A percentile compares a stretch with the other conserved stretches of the same genome.
Conservation (phyloP, 2,113 vertebrate genomes). For the Silurus meridionalis region DNA sequence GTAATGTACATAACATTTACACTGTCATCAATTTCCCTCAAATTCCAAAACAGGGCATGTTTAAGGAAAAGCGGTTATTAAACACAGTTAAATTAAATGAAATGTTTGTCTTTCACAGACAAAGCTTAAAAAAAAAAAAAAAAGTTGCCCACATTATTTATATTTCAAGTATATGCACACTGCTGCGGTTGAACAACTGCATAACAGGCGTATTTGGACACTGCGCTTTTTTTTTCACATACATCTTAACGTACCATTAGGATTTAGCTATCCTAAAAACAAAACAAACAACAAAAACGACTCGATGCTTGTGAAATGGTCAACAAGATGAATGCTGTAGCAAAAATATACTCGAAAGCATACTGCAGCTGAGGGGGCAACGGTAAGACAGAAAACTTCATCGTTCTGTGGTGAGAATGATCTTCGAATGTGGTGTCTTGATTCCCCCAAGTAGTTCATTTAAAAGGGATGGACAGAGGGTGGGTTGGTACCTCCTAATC, state of each 20-base stretch:
- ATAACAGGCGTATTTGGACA: not conserved
- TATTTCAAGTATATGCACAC: constrained; percentile 12
- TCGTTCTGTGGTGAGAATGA: constrained; percentile 12
- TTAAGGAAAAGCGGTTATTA: not conserved
- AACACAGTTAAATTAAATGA: not conserved
- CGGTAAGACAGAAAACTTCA: not conserved
- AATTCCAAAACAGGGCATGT: not conserved
- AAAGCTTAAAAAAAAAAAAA: no score
- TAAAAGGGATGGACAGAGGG: not conserved
- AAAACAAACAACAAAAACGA: no score
- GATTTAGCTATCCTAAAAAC: not conserved
- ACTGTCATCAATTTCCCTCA: not conserved
- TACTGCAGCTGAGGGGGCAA: not conserved
- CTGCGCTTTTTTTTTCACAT: not conserved
- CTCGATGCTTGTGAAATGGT: not conserved
- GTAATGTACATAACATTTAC: not conserved
- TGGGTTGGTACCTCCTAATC: not conserved
- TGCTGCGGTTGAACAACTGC: not conserved
- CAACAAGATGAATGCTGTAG: not conserved
- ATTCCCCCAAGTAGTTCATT: constrained; percentile 12
- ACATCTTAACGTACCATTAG: not conserved
- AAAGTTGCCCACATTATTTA: not conserved
- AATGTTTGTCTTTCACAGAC: not conserved
- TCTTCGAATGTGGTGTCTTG: constrained; percentile 23
- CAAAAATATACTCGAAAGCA: constrained; percentile 15